Evolutionary conservation across 2,888 invertebrate genomes (phyloP).

Genomic region (Omphaloscelis lunosa): DNA sequence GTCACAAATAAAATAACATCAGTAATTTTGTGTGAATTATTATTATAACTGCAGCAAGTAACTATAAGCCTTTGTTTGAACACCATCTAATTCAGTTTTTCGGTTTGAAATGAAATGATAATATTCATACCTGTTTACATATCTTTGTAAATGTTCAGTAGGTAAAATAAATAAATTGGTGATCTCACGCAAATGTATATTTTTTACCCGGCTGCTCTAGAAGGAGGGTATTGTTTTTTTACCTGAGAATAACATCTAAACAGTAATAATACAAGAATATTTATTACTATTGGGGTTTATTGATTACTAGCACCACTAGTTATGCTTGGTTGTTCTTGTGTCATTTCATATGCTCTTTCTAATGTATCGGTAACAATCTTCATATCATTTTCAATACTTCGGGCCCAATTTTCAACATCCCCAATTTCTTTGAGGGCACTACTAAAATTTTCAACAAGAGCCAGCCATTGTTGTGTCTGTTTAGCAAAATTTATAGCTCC

Average conservation of each 20-base stretch:
- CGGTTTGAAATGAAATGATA: neutral
- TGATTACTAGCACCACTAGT: conserved; percentile 71
- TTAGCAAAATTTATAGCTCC: conserved; percentile 98
- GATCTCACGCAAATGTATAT: neutral
- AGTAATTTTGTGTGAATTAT: no score
- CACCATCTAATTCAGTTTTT: neutral
- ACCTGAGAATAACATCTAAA: neutral
- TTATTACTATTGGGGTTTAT: conserved; percentile 46
- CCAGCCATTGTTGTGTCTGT: conserved; percentile 99
- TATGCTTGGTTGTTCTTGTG: conserved; percentile 80
- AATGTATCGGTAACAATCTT: conserved; percentile 97
- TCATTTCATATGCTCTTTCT: conserved; percentile 97
- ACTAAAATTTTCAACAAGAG: conserved; percentile 96
- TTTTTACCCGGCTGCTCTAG: neutral
- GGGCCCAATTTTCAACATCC: conserved; percentile 99
- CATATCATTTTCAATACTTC: conserved; percentile 99
- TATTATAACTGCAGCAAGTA: no score
- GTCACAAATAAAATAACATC: no score
- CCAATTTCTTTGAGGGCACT: conserved; percentile 98
- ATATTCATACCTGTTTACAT: neutral
- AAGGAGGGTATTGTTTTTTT: neutral
- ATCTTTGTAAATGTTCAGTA: neutral
- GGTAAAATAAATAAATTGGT: no score
- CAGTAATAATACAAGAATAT: conserved; percentile 34
- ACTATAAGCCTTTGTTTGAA: neutral